Evolutionary conservation across 2,888 invertebrate genomes (phyloP), one percentile per base, ranked within the genome.

Genomic region (Cataglyphis albicans): DNA sequence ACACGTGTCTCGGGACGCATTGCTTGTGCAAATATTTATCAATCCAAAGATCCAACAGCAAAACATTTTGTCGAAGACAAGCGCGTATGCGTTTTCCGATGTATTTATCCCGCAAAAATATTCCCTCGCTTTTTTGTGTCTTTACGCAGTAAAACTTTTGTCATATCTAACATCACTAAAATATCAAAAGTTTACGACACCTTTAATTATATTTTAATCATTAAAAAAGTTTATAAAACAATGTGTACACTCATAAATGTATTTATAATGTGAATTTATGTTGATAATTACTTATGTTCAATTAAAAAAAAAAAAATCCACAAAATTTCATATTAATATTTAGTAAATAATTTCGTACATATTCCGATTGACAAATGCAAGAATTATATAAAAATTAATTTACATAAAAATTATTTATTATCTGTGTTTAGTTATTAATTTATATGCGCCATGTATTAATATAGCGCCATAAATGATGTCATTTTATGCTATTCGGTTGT

Each of bases 21-120:
- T 44, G 59, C 59, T 80, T 61, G 18, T 48, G 57, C 59, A 80
- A 80, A 80, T 72, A 72, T 80, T 80, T 80, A 80, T 80, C 78
- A 35, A 59, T 7, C 32, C 78, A 25, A 80, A 21, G 44, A 80
- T 80, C 72, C 59, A 76, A 65, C 44, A 44, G 78, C 72, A 61
- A 80, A 59, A 72, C 59, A 59, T 12, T 25, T 61, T 35, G 25
- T 80, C 59, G 35, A 61, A 72, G 44, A 61, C n/a, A 52, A 52
- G 35, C 3, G 25, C 21, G 44, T 21, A 3, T n/a, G 55, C 21
- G 32, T 61, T 80, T 72, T 18, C 18, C 44, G 18, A 72, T 76
- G 25, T 75, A 29, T 76, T 65, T 41, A 65, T 76, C 65, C 9
- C 65, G 65, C 65, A 25, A 29, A 57, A 55, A 61, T 72, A 72